Percentiles rank a stretch among this genome's conserved stretches.
Evolutionary conservation across 92 coral and sea anemone genomes (phyloP).

Genomic region (Pocillopora grandis): DNA sequence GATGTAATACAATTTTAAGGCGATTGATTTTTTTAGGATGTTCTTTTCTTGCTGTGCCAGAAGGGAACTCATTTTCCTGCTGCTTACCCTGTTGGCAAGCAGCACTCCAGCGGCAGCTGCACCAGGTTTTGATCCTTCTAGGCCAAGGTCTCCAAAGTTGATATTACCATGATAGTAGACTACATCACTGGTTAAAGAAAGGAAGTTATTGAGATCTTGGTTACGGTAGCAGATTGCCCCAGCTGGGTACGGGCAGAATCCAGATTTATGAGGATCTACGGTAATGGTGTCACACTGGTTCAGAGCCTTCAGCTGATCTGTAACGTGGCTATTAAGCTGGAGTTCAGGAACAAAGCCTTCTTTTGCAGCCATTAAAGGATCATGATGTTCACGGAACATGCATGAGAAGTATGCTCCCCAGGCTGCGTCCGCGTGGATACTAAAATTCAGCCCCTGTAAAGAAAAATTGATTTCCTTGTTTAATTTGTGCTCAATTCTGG

Average conservation of each 20-base stretch:
- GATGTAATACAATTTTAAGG: background rate
- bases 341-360: constrained; percentile 79
- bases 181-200: constrained; percentile 67
- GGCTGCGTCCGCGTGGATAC: constrained; percentile 84
- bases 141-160: constrained; percentile 66
- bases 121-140: constrained; percentile 96
- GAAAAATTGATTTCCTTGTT: background rate
- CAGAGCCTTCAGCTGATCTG: constrained; percentile 57
- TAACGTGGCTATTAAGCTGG: constrained; percentile 59
- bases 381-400: constrained; percentile 70
- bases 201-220: constrained; percentile 72
- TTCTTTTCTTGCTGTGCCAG: no score
- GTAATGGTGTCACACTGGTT: constrained; percentile 79
- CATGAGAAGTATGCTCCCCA: constrained; percentile 94
- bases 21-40: background rate
- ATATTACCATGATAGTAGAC: constrained; percentile 63
- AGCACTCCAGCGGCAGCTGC: constrained; percentile 86
- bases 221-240: constrained; percentile 88
- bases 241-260: constrained; percentile 87
- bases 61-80: no score
- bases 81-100: constrained; percentile 79
- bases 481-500: background rate
- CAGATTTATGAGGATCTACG: constrained; percentile 92
- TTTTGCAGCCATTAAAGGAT: background rate
- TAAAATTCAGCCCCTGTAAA: constrained; percentile 80